Percentiles rank a stretch among this genome's conserved stretches.
These are phyloP conservation scores for Monochamus alternatus DNA, from an alignment of 2,888 invertebrate genomes.

Conservation along the genomic window DNA sequence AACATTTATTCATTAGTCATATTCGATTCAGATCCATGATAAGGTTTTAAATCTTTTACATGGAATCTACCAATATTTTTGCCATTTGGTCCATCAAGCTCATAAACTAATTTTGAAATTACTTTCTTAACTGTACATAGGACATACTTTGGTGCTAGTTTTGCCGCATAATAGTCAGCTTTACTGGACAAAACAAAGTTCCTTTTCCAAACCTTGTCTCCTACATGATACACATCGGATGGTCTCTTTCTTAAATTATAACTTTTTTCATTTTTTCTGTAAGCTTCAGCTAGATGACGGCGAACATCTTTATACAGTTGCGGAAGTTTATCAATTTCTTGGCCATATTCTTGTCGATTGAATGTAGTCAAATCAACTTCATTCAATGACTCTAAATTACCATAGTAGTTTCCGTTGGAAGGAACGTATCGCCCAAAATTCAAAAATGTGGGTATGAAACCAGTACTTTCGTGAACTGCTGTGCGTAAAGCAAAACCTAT, in stretches of 20 bases:
- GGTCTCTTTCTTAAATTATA: conserved; percentile 34
- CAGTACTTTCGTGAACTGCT: conserved; percentile 45
- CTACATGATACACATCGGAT: conserved; percentile 28
- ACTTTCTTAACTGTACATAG: conserved; percentile 35
- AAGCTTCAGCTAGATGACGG: conserved; percentile 8
- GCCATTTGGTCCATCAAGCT: conserved; percentile 17
- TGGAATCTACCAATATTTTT: conserved; percentile 34
- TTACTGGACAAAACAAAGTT: conserved; percentile 28
- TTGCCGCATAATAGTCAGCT: conserved; percentile 30
- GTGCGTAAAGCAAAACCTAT: conserved; percentile 44
- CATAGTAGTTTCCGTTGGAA: conserved; percentile 39
- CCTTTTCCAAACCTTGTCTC: conserved; percentile 34
- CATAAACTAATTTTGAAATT: conserved; percentile 35
- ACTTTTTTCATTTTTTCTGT: conserved; percentile 7
- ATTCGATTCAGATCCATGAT: conserved; percentile 9
- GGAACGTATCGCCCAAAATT: conserved; percentile 47
- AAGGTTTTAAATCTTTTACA: conserved; percentile 35
- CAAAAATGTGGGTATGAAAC: conserved; percentile 39
- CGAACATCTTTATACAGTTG: conserved; percentile 24
- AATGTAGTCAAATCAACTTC: conserved; percentile 4
- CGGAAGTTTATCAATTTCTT: conserved; percentile 25
- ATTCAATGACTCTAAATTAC: conserved; percentile 18
- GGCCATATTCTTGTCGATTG: conserved; percentile 19
- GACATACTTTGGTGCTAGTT: conserved; percentile 36
- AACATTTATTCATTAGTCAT: background rate